Base-by-base conservation (phyloP, 2,797 vertebrate species). In the Euthynnus affinis region DNA sequence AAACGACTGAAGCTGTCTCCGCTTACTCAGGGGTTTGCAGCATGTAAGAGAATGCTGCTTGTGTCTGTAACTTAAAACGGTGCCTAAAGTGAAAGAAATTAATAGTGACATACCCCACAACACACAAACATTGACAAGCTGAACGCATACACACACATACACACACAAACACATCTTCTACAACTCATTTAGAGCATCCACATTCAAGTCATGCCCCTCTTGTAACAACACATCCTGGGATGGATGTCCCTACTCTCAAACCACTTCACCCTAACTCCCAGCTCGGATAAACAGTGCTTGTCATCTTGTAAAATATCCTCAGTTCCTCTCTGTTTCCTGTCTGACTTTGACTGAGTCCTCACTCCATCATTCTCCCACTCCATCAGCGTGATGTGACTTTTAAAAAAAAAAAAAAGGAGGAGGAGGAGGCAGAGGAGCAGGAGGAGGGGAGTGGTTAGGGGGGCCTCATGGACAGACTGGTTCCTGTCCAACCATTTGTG, bases 401-500 rank as follows among this genome's bases (percentile, higher is more conserved):
- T 79, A 84, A 88, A n/a, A n/a, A n/a, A n/a, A 83, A 83, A 62
- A 63, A 34, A 27, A 32, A 64, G 62, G 59, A 52, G 13, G 51
- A 34, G 22, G 22, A 14, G 23, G 40, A 51, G 12, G 59, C 48
- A 10, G 51, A 34, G 22, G 22, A 14, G 23, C 32, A 51, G 12
- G 6, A 17, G 25, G 42, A 64, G 34, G 2, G 27, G 17, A n/a
- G 57, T 4, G 42, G 64, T 17, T 9, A 0, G 46, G 44, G 1
- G 40, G 37, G 79, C 51, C 67, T 80, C 52, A 3, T 15, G 49
- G 73, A 80, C 65, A 65, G 49, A 62, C 78, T 48, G 74, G 62
- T 84, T 86, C 80, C 52, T 62, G 62, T 85, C 88, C 90, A 91
- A 85, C 93, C 93, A 87, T 95, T 94, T 94, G 92, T 90, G 89